These are phyloP conservation scores for Ptiloglossa arizonensis DNA, from an alignment of 1,140 invertebrate genomes.

Conservation along the genomic window DNA sequence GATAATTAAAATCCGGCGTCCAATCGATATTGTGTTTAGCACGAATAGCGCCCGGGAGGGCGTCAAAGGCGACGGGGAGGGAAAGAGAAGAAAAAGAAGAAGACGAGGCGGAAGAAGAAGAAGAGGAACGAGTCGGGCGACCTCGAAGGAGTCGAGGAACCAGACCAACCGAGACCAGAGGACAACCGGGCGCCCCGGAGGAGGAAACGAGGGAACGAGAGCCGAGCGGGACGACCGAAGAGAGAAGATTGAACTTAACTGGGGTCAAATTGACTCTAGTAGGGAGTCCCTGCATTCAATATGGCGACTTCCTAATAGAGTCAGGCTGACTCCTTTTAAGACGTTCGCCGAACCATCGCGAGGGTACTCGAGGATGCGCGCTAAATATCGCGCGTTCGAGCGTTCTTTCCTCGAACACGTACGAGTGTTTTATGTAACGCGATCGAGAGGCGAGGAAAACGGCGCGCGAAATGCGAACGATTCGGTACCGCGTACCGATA, in stretches of 20 bases:
- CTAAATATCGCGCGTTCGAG: constrained; percentile 27
- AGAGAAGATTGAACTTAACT: constrained; percentile 85
- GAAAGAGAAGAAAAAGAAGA: constrained; percentile 37
- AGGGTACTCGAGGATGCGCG: constrained; percentile 54
- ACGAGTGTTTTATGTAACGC: constrained; percentile 42
- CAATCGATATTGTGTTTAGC: constrained; percentile 51
- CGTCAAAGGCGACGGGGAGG: constrained; percentile 53
- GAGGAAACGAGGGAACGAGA: constrained; percentile 35
- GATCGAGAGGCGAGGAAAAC: constrained; percentile 1
- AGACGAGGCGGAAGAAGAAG: neutral
- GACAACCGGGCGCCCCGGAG: neutral
- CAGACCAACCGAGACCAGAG: no score
- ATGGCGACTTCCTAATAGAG: constrained; percentile 96
- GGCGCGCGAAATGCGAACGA: no score
- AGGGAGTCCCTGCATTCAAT: constrained; percentile 93
- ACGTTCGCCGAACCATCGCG: constrained; percentile 76
- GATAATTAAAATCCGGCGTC: constrained; percentile 52
- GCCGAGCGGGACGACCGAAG: constrained; percentile 61
- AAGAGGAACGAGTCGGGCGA: constrained; percentile 18
- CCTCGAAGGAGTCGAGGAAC: neutral
- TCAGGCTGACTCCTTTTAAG: constrained; percentile 95
- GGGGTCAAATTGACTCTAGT: constrained; percentile 98
- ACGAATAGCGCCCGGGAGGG: constrained; percentile 25
- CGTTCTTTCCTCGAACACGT: no score
- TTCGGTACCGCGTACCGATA: no score